These are phyloP conservation scores for Meloidogyne floridensis DNA, from an alignment of 1,140 invertebrate genomes.

Conservation along the genomic window DNA sequence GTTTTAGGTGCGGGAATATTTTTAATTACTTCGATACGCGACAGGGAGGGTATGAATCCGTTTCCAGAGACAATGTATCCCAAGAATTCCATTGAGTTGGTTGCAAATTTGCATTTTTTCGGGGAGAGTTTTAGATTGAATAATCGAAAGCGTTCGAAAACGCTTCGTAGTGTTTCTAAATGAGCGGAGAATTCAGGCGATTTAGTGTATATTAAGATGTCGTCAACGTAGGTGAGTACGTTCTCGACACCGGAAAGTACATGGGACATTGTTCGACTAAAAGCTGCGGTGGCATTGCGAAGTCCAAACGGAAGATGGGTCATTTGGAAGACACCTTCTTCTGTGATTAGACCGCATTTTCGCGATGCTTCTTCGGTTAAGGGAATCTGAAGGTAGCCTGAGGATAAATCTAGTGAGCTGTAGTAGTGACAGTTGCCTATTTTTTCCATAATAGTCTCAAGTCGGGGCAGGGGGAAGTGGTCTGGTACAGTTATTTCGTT, in stretches of 20 bases:
- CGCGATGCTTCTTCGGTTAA: slow-evolving; percentile 20
- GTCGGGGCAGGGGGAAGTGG: slow-evolving; percentile 11
- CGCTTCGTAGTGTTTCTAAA: no score
- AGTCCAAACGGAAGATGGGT: neutral
- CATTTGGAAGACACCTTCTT: slow-evolving; percentile 1
- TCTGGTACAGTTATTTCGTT: neutral
- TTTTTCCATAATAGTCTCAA: slow-evolving; percentile 10
- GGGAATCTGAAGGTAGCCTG: neutral
- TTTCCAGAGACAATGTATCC: no score
- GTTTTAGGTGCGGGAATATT: no score
- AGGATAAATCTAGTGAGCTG: neutral
- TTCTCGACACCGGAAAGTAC: neutral
- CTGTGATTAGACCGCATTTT: slow-evolving; percentile 26
- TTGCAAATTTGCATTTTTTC: no score
- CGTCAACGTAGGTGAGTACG: no score
- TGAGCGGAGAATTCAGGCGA: no score
- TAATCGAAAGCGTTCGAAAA: no score
- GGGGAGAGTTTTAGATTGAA: no score
- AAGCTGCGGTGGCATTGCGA: slow-evolving; percentile 1
- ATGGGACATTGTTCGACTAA: slow-evolving; percentile 10
- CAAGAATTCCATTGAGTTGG: no score
- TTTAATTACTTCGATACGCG: no score
- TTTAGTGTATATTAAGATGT: no score
- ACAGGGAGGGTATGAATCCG: no score
- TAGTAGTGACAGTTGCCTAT: neutral